Evolutionary conservation across 2,888 invertebrate genomes (phyloP).

Genomic region (Pycnomerus fuliginosus): DNA sequence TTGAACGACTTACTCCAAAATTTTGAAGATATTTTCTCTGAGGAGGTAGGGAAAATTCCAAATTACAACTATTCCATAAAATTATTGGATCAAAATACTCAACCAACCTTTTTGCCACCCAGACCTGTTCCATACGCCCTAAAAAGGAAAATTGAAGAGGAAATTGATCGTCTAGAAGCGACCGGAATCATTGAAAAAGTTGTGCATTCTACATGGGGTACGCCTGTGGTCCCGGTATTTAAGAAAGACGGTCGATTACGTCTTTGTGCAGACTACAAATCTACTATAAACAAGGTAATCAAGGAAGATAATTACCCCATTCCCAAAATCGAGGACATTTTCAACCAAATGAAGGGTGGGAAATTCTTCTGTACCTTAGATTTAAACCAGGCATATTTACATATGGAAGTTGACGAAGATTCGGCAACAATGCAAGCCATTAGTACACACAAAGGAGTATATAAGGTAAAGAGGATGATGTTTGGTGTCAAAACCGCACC

Average conservation of each 20-base stretch:
- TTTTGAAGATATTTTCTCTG: too few relatives aligned
- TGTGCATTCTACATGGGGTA: not conserved
- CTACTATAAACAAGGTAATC: slow-evolving; percentile 1
- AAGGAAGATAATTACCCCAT: slow-evolving; percentile 1
- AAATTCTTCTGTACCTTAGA: slow-evolving; percentile 4
- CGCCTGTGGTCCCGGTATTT: not conserved
- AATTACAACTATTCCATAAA: too few relatives aligned
- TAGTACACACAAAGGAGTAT: slow-evolving; percentile 1
- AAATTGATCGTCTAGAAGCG: too few relatives aligned
- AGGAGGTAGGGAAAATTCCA: too few relatives aligned
- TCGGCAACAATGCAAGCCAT: not conserved
- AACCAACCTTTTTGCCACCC: too few relatives aligned
- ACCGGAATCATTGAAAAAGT: not conserved
- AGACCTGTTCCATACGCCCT: too few relatives aligned
- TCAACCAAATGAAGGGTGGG: slow-evolving; percentile 3
- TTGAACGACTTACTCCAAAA: too few relatives aligned
- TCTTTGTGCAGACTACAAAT: slow-evolving; percentile 2
- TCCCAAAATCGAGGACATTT: slow-evolving; percentile 5
- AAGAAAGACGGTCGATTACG: not conserved
- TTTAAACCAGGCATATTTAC: slow-evolving; percentile 3
- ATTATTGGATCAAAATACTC: too few relatives aligned
- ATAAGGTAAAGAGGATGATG: slow-evolving; percentile 37
- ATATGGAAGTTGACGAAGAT: slow-evolving; percentile 3
- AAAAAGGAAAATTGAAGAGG: too few relatives aligned
- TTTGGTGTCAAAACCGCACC: slow-evolving; percentile 39